phyloP scores from a whole-genome alignment of 92 coral and sea anemone species.

The Porites lobata region DNA sequence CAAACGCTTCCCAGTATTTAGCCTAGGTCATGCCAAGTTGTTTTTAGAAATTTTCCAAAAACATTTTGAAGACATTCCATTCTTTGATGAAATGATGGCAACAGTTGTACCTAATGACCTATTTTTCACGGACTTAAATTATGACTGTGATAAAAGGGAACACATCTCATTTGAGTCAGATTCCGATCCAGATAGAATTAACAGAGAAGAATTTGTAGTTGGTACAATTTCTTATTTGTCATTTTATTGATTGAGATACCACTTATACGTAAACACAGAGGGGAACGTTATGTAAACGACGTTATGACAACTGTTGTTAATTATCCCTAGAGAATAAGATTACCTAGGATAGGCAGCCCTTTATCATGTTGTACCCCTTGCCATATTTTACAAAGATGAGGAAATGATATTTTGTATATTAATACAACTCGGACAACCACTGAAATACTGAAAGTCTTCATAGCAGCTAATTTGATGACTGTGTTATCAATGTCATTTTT shows the following conservation, averaged over 20 bases:
- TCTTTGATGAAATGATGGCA: constrained; percentile 43
- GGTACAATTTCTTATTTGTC: too few relatives aligned
- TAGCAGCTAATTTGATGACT: too few relatives aligned
- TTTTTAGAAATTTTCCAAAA: constrained; percentile 40
- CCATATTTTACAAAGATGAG: too few relatives aligned
- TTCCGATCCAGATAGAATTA: constrained; percentile 13
- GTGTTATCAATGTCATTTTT: too few relatives aligned
- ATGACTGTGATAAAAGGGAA: neutral
- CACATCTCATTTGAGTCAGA: neutral
- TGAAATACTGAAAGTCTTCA: too few relatives aligned
- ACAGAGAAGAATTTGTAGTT: neutral
- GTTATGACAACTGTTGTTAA: too few relatives aligned
- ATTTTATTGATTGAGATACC: too few relatives aligned
- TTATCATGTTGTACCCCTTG: too few relatives aligned
- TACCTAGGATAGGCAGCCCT: neutral
- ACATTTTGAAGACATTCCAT: constrained; percentile 44
- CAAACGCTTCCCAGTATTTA: constrained; percentile 25
- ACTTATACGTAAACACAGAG: too few relatives aligned
- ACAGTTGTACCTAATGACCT: neutral
- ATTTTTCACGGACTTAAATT: neutral
- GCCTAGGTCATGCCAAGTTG: constrained; percentile 18
- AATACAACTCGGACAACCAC: too few relatives aligned
- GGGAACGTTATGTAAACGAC: too few relatives aligned
- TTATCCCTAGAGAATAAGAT: neutral
- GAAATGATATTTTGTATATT: too few relatives aligned